phyloP scores from a whole-genome alignment of 2,888 invertebrate genomes.

The Drosophila borborema region DNA sequence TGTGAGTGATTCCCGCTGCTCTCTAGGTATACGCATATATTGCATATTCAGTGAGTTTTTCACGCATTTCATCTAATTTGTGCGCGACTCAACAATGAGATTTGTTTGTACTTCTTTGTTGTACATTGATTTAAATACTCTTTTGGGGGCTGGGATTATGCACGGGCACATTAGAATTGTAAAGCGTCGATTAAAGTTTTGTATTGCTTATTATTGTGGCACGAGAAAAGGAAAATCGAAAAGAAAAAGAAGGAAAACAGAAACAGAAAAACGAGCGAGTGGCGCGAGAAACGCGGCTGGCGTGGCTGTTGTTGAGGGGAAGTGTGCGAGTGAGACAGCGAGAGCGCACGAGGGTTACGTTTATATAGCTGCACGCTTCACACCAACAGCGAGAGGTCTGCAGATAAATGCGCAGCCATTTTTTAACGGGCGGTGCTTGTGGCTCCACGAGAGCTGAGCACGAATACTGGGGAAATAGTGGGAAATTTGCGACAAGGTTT shows the following conservation, averaged over 20 bases:
- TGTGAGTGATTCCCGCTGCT: background rate
- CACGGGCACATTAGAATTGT: constrained; percentile 60
- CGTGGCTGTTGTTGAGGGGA: constrained; percentile 54
- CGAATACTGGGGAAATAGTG: constrained; percentile 62
- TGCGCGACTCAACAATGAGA: constrained; percentile 18
- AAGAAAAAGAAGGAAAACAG: constrained; percentile 12
- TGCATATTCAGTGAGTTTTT: constrained; percentile 16
- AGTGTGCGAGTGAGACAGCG: constrained; percentile 38
- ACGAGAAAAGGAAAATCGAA: constrained; percentile 34
- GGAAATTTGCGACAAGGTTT: constrained; percentile 55
- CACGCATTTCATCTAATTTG: constrained; percentile 12
- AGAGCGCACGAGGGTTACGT: constrained; percentile 2
- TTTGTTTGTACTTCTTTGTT: constrained; percentile 53
- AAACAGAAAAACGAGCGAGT: background rate
- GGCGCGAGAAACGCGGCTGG: constrained; percentile 13
- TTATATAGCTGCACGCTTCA: constrained; percentile 45
- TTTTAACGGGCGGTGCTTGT: constrained; percentile 74
- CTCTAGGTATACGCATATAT: background rate
- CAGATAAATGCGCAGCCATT: constrained; percentile 80
- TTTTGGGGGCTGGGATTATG: constrained; percentile 46
- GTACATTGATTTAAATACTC: constrained; percentile 54
- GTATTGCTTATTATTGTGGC: constrained; percentile 55
- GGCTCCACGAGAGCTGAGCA: background rate
- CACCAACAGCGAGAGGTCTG: constrained; percentile 28
- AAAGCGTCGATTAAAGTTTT: constrained; percentile 74